Percentiles rank a stretch among this genome's conserved stretches.
Conservation (phyloP, 53 echinoderm and acorn worm species). For the Paelopatides confundens region DNA sequence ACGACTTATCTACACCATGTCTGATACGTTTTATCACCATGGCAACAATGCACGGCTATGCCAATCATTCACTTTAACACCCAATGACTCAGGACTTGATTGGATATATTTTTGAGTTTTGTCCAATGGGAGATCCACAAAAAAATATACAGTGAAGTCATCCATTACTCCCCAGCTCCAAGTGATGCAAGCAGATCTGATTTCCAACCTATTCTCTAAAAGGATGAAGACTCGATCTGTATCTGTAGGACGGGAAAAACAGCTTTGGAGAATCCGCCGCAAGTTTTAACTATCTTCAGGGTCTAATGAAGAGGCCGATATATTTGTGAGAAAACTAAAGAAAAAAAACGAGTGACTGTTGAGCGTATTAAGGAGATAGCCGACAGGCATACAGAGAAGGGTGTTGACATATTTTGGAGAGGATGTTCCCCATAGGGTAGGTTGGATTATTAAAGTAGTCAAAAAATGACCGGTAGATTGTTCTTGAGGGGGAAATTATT, state of each 20-base stretch:
- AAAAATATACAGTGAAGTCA: neutral
- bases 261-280: neutral
- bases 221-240: neutral
- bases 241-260: neutral
- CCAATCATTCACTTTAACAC: neutral
- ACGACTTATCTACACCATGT: too few relatives aligned
- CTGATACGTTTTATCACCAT: neutral
- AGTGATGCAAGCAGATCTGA: neutral
- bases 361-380: neutral
- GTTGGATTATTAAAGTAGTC: neutral
- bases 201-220: neutral
- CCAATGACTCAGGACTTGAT: slow-evolving; percentile 2
- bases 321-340: neutral
- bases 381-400: neutral
- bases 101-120: neutral
- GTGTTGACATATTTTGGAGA: neutral
- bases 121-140: neutral
- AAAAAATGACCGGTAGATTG: neutral
- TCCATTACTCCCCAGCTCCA: neutral
- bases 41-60: neutral
- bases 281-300: neutral
- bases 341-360: neutral
- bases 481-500: neutral
- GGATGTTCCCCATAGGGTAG: neutral
- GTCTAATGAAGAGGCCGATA: neutral